phyloP scores from a whole-genome alignment of 1,140 invertebrate genomes.

The Bombyx mandarina region DNA sequence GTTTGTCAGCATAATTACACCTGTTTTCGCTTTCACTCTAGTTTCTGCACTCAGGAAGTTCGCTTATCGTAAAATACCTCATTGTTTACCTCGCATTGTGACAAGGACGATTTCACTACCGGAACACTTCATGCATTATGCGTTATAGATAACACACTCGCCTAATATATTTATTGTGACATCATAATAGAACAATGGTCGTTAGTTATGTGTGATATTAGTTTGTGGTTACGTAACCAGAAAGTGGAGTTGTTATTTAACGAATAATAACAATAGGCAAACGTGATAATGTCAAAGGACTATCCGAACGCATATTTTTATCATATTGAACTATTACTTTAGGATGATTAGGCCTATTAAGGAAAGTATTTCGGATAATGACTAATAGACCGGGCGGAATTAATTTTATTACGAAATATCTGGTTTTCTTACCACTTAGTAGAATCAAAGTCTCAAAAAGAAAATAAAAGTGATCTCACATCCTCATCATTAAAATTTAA shows the following conservation, averaged over 20 bases:
- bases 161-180: constrained; percentile 22
- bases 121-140: constrained; percentile 13
- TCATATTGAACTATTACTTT: no score
- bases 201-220: background rate
- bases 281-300: background rate
- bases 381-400: no score
- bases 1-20: background rate
- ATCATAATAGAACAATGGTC: constrained; percentile 24
- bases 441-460: no score
- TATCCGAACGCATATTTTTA: no score
- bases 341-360: no score
- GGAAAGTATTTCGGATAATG: no score
- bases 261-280: background rate
- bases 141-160: constrained; percentile 19
- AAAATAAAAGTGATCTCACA: no score
- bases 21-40: constrained; percentile 47
- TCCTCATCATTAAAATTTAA: no score
- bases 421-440: no score
- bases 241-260: no score
- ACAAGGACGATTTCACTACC: constrained; percentile 46
- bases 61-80: constrained; percentile 40
- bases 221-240: no score
- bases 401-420: no score
- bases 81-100: constrained; percentile 37
- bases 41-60: constrained; percentile 33